Evolutionary conservation across 2,797 vertebrate genomes (phyloP).

Genomic region (Cirrhinus molitorella): DNA sequence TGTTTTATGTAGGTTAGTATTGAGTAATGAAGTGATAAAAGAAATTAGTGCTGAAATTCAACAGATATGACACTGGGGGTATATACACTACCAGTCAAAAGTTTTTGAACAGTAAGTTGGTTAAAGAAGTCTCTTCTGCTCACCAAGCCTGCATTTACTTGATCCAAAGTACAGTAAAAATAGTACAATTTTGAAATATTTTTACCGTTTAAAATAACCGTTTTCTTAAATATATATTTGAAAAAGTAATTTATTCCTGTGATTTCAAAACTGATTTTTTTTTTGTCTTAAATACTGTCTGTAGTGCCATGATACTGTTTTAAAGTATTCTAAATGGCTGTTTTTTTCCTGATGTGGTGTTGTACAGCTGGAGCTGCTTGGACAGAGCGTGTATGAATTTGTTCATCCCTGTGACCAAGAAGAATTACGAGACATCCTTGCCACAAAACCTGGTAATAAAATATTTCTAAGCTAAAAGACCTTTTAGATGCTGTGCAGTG

Average conservation of each 20-base stretch:
- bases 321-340: neutral
- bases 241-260: too few relatives aligned
- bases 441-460: conserved; percentile 77
- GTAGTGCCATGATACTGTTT: neutral
- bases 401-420: conserved; percentile 90
- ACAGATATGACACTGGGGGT: neutral
- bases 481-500: neutral
- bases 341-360: conserved; percentile 28
- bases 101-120: too few relatives aligned
- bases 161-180: too few relatives aligned
- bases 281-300: too few relatives aligned
- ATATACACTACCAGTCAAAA: too few relatives aligned
- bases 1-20: neutral
- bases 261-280: too few relatives aligned
- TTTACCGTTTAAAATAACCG: too few relatives aligned
- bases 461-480: neutral
- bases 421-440: conserved; percentile 86
- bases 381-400: conserved; percentile 89
- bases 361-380: conserved; percentile 86
- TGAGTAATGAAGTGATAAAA: neutral
- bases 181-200: too few relatives aligned
- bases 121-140: too few relatives aligned
- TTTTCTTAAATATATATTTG: too few relatives aligned
- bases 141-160: too few relatives aligned
- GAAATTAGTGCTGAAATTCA: neutral